These are phyloP conservation scores for Menidia beryllina DNA, from an alignment of 2,113 vertebrate genomes.

Conservation along the genomic window DNA sequence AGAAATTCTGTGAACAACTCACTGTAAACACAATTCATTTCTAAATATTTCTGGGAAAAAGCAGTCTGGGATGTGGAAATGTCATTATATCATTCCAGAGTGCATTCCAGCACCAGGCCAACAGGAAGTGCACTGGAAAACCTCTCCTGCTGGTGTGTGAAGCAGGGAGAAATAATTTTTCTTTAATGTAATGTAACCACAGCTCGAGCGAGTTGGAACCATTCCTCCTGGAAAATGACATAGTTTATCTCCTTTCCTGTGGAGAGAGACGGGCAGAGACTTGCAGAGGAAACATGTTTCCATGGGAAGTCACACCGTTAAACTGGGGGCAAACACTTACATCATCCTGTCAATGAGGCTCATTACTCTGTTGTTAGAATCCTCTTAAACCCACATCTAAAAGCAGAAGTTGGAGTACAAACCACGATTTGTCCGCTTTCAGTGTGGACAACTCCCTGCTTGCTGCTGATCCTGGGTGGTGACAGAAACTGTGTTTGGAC, in stretches of 20 bases:
- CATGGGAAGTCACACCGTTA: conserved; percentile 55
- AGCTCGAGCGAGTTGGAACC: conserved; percentile 40
- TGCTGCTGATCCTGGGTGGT: conserved; percentile 7
- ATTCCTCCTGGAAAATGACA: conserved; percentile 33
- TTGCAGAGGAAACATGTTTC: conserved; percentile 27
- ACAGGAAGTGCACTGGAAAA: conserved; percentile 59
- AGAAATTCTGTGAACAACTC: conserved; percentile 4
- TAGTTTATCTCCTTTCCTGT: conserved; percentile 19
- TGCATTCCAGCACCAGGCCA: conserved; percentile 51
- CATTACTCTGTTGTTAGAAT: conserved; percentile 14
- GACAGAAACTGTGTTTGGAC: not conserved
- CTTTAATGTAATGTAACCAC: conserved; percentile 44
- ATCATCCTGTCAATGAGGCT: conserved; percentile 48
- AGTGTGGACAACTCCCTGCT: not conserved
- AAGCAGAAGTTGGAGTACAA: not conserved
- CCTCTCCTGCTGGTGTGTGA: conserved; percentile 22
- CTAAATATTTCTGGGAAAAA: conserved; percentile 42
- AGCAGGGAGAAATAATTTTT: conserved; percentile 48
- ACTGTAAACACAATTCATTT: conserved; percentile 43
- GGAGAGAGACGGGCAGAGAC: not conserved
- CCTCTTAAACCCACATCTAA: conserved; percentile 6
- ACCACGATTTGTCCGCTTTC: not conserved
- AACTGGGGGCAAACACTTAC: conserved; percentile 51
- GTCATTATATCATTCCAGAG: conserved; percentile 62
- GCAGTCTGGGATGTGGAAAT: conserved; percentile 41